A percentile compares a stretch with the other conserved stretches of the same genome.
phyloP scores from a whole-genome alignment of 2,113 vertebrate species.

The Pteruthius melanotis region DNA sequence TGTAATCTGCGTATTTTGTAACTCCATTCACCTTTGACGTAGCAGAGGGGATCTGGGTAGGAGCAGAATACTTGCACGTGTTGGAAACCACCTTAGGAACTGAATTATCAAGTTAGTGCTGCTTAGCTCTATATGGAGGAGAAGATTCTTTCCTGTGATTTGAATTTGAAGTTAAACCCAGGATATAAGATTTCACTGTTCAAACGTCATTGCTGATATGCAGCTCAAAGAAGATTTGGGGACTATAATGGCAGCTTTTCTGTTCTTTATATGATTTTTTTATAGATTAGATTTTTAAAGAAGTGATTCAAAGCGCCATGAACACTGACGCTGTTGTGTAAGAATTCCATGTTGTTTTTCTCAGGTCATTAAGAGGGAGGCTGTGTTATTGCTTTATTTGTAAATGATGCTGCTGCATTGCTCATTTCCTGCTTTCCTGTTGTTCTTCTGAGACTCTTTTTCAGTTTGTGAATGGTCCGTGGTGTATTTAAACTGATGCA shows the following conservation, averaged over 20 bases:
- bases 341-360: background rate
- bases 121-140: background rate
- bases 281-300: background rate
- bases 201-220: background rate
- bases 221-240: background rate
- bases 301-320: background rate
- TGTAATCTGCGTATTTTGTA: background rate
- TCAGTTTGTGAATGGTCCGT: background rate
- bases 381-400: background rate
- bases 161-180: background rate
- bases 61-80: background rate
- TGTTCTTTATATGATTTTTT: background rate
- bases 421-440: background rate
- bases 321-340: background rate
- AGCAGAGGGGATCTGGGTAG: background rate
- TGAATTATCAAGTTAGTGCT: background rate
- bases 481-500: constrained; percentile 30
- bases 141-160: background rate
- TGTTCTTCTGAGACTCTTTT: background rate
- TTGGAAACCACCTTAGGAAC: background rate
- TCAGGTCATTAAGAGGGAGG: background rate
- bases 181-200: background rate
- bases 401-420: background rate
- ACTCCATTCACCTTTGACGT: background rate
- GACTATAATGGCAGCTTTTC: background rate